phyloP scores from a whole-genome alignment of 2,797 vertebrate genomes.

The Notolepis coatsorum region DNA sequence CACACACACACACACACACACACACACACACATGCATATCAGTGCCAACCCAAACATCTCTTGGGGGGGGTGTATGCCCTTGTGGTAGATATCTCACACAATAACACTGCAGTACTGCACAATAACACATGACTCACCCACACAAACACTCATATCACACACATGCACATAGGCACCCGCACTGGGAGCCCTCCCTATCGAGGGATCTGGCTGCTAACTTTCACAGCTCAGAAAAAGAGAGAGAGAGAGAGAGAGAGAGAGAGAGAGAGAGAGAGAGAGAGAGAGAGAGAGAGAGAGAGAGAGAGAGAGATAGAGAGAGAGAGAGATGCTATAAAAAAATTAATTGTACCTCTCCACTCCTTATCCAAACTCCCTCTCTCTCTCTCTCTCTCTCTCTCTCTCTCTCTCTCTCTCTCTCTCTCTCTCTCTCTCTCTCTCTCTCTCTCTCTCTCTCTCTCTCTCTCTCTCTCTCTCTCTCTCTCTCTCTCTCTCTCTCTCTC shows the following conservation, averaged over 20 bases:
- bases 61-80: constrained; percentile 35
- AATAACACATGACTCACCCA: constrained; percentile 47
- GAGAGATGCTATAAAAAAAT: no score
- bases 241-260: background rate
- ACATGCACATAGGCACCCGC: constrained; percentile 8
- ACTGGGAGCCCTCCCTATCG: constrained; percentile 36
- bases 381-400: no score
- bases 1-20: background rate
- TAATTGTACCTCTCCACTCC: no score
- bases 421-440: no score
- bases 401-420: no score
- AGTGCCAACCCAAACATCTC: constrained; percentile 71
- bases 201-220: constrained; percentile 39
- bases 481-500: no score
- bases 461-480: no score
- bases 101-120: constrained; percentile 29
- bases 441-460: no score
- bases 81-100: constrained; percentile 59
- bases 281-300: no score
- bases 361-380: no score
- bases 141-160: background rate
- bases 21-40: constrained; percentile 26
- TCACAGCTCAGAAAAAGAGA: background rate
- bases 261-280: no score
- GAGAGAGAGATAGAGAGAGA: no score